Evolutionary conservation across 2,113 vertebrate genomes (phyloP).

Genomic region (Odontophorus gujanensis): DNA sequence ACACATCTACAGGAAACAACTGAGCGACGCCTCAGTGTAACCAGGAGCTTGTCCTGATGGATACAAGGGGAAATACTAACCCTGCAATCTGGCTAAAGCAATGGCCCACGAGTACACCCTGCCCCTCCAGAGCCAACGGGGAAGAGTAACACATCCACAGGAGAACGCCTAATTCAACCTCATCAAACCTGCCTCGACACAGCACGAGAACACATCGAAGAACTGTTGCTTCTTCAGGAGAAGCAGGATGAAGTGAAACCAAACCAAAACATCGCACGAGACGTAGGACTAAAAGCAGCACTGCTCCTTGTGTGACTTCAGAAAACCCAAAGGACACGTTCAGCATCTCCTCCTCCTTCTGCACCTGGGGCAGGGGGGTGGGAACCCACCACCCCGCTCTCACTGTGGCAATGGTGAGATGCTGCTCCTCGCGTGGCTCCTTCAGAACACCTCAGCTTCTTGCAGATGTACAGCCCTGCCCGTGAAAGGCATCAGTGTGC

Average conservation of each 20-base stretch:
- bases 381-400: not conserved
- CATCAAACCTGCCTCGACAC: not conserved
- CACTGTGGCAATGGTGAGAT: fast-evolving
- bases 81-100: not conserved
- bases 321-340: fast-evolving
- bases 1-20: fast-evolving
- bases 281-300: not conserved
- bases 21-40: fast-evolving
- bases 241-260: not conserved
- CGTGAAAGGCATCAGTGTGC: not conserved
- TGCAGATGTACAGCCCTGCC: not conserved
- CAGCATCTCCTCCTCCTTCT: not conserved
- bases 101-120: not conserved
- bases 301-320: not conserved
- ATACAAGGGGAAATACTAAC: not conserved
- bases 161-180: not conserved
- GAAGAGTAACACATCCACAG: fast-evolving
- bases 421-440: fast-evolving
- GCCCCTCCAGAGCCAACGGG: not conserved
- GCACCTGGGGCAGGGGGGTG: not conserved
- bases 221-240: not conserved
- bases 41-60: not conserved
- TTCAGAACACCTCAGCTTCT: not conserved
- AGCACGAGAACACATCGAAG: not conserved
- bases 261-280: not conserved